Conservation (phyloP, 2,888 invertebrate genomes). For the Zaprionus bogoriensis region DNA sequence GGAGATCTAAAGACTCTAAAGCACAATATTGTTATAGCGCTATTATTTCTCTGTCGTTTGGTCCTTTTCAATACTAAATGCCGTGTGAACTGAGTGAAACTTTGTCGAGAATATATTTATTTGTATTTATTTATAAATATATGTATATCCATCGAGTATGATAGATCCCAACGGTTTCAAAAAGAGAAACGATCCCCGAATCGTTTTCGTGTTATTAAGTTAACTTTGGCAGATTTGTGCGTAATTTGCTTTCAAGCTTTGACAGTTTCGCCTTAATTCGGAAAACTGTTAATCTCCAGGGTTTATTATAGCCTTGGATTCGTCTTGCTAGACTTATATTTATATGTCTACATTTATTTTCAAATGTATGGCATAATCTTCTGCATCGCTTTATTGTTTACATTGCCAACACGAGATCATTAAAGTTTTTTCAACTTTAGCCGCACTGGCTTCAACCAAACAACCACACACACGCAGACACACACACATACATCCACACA, state of each 20-base stretch:
- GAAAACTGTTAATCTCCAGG: slow-evolving; percentile 12
- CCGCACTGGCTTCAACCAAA: no score
- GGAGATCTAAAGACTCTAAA: no score
- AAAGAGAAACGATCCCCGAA: no score
- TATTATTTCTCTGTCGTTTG: background rate
- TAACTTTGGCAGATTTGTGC: no score
- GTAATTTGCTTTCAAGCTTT: background rate
- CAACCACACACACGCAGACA: slow-evolving; percentile 29
- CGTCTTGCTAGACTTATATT: slow-evolving; percentile 26
- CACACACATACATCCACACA: slow-evolving; percentile 13
- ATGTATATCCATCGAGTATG: no score
- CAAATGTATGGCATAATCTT: slow-evolving; percentile 31
- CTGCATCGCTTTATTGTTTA: slow-evolving; percentile 43
- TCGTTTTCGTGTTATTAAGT: no score
- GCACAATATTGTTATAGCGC: no score
- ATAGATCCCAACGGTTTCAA: no score
- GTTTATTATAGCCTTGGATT: slow-evolving; percentile 48
- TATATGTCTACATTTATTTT: slow-evolving; percentile 11
- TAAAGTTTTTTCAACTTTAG: no score
- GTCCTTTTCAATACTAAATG: background rate
- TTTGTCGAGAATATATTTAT: no score
- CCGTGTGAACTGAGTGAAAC: no score
- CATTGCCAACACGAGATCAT: slow-evolving; percentile 50
- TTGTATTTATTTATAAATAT: no score
- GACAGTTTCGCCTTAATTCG: slow-evolving; percentile 6